phyloP scores from a whole-genome alignment of 1,140 invertebrate species.

The Steinernema khuongi region DNA sequence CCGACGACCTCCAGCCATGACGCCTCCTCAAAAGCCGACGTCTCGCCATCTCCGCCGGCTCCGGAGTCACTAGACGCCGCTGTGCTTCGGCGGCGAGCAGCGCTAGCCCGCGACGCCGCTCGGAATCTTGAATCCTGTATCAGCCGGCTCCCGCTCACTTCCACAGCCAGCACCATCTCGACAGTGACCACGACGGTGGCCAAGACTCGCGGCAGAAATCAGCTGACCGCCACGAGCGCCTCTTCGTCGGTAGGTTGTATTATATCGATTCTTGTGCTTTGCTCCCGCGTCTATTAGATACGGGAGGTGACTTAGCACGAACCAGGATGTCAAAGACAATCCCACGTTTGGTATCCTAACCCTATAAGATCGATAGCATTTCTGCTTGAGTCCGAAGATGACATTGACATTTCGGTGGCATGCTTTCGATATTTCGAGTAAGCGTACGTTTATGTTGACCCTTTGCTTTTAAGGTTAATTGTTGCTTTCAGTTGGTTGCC shows the following conservation, averaged over 20 bases:
- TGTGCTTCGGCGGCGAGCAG: neutral
- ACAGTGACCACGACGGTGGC: neutral
- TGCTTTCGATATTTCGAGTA: no score
- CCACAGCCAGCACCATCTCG: neutral
- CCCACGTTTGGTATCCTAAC: no score
- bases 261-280: neutral
- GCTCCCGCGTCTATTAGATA: no score
- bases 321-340: no score
- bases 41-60: neutral
- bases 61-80: neutral
- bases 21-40: neutral
- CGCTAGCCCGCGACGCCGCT: neutral
- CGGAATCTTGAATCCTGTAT: conserved; percentile 7
- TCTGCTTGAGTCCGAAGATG: no score
- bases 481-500: no score
- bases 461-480: no score
- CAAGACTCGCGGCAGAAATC: neutral
- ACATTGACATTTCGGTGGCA: no score
- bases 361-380: no score
- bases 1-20: neutral
- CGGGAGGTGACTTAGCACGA: no score
- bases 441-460: no score
- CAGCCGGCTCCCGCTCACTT: neutral
- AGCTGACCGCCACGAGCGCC: neutral
- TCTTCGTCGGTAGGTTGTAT: neutral